Conservation (phyloP, 2,888 invertebrate genomes). For the Geophilus truncorum region DNA sequence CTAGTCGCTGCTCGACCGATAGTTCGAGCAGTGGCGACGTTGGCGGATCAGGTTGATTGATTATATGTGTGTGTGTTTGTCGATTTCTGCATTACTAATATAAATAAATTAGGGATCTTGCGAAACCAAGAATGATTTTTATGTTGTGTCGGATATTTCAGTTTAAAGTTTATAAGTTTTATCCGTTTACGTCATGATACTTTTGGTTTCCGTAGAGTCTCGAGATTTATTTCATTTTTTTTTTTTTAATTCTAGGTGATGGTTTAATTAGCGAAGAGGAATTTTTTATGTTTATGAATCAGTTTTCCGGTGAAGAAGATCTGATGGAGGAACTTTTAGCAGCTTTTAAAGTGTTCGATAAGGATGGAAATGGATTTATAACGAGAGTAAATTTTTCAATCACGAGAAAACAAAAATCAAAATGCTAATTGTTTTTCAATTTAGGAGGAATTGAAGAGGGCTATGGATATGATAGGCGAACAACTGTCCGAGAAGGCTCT, state of each 20-base stretch:
- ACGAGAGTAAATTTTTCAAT: slow-evolving; percentile 53
- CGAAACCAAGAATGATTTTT: no score
- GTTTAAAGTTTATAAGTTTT: no score
- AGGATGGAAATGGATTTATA: slow-evolving; percentile 84
- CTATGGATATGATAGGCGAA: slow-evolving; percentile 79
- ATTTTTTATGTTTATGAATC: slow-evolving; percentile 58
- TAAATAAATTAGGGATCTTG: no score
- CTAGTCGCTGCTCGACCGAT: background rate
- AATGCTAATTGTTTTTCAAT: background rate
- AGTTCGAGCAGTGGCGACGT: background rate
- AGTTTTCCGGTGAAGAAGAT: slow-evolving; percentile 51
- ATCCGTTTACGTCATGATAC: no score
- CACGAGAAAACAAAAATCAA: background rate
- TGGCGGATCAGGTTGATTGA: background rate
- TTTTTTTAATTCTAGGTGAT: slow-evolving; percentile 55
- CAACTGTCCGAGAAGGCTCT: slow-evolving; percentile 68
- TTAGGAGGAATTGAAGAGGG: slow-evolving; percentile 66
- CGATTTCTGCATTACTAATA: no score
- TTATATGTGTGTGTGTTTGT: no score
- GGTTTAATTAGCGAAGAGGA: slow-evolving; percentile 71
- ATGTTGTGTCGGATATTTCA: no score
- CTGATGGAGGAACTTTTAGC: slow-evolving; percentile 74
- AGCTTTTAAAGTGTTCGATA: slow-evolving; percentile 84
- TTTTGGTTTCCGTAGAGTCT: background rate
- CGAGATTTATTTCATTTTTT: background rate